Conservation (phyloP, 2,113 vertebrate species). For the Butastur rufipennis region DNA sequence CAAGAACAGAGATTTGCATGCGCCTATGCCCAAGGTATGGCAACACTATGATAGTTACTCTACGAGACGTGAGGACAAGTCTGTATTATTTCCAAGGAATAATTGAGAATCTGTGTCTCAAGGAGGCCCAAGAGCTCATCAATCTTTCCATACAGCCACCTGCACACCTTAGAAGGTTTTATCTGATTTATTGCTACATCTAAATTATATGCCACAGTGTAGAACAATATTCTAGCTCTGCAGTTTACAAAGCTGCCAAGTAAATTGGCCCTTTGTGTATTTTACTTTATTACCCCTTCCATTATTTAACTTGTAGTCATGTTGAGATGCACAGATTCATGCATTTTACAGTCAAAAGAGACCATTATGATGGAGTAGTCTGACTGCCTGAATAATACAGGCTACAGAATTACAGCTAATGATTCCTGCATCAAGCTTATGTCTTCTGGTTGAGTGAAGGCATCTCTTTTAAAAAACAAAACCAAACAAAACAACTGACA, state of each 20-base stretch:
- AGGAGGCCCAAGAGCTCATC: constrained; percentile 38
- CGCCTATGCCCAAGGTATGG: neutral
- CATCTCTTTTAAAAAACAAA: neutral
- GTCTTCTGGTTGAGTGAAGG: neutral
- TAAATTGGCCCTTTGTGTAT: constrained; percentile 65
- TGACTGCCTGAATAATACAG: neutral
- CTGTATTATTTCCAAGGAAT: neutral
- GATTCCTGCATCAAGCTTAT: neutral
- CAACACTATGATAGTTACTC: neutral
- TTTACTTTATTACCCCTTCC: constrained; percentile 59
- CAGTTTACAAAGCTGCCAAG: constrained; percentile 60
- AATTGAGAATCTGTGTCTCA: neutral
- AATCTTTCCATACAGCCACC: constrained; percentile 53
- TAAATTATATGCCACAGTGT: constrained; percentile 38
- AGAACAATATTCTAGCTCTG: constrained; percentile 58
- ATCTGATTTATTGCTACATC: constrained; percentile 63
- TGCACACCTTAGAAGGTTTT: constrained; percentile 46
- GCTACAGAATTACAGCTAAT: neutral
- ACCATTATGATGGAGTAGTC: neutral
- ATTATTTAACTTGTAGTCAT: constrained; percentile 61
- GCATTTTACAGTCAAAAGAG: neutral
- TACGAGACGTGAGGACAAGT: neutral
- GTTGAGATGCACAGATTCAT: constrained; percentile 45
- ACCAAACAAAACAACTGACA: neutral
- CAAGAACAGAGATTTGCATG: neutral